These are phyloP conservation scores for Epirrita christyi DNA, from an alignment of 2,888 invertebrate genomes.

Conservation along the genomic window DNA sequence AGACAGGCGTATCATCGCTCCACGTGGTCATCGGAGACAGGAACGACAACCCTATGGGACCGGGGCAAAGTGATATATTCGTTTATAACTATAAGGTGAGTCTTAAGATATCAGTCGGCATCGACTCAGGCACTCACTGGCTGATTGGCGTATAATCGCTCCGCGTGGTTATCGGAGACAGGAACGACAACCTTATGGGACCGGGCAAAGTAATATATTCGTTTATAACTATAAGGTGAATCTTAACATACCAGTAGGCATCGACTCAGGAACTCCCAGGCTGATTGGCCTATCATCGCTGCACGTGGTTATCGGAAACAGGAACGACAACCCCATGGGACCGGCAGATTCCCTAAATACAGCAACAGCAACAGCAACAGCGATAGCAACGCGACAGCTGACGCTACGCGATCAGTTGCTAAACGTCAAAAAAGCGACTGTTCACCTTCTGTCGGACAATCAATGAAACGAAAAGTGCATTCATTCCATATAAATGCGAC, in stretches of 20 bases:
- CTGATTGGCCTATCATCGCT: too few species aligned
- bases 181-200: slow-evolving; percentile 96
- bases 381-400: too few species aligned
- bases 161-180: slow-evolving; percentile 96
- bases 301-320: too few species aligned
- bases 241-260: slow-evolving; percentile 53
- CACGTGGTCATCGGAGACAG: slow-evolving; percentile 96
- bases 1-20: slow-evolving; percentile 92
- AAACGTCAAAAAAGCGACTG: too few species aligned
- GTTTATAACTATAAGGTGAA: slow-evolving; percentile 96
- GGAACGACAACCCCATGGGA: slow-evolving; percentile 88
- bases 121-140: slow-evolving; percentile 92
- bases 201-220: slow-evolving; percentile 94
- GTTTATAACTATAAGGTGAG: slow-evolving; percentile 96
- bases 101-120: slow-evolving; percentile 93
- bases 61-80: slow-evolving; percentile 95
- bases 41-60: slow-evolving; percentile 96
- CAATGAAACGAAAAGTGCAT: too few species aligned
- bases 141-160: slow-evolving; percentile 93
- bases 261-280: background rate
- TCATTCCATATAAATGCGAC: too few species aligned
- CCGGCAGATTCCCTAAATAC: too few species aligned
- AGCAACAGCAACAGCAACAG: too few species aligned
- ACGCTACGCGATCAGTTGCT: too few species aligned
- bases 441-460: too few species aligned